Evolutionary conservation across 2,797 vertebrate species (phyloP).

Genomic region (Pelobates cultripes): DNA sequence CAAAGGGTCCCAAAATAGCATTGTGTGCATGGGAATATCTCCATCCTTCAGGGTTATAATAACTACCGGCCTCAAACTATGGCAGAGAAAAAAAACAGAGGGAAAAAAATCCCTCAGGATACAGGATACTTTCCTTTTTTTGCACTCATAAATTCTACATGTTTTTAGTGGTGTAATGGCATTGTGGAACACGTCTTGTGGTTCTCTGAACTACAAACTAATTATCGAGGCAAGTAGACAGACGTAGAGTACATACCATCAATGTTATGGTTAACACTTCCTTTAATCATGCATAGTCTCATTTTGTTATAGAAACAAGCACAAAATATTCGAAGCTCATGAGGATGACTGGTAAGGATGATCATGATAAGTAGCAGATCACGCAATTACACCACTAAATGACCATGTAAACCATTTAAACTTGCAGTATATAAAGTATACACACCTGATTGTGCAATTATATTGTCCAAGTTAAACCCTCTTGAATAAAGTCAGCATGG

Average conservation of each 20-base stretch:
- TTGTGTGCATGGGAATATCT: slow-evolving; percentile 81
- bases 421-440: slow-evolving; percentile 62
- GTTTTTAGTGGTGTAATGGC: slow-evolving; percentile 92
- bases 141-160: slow-evolving; percentile 79
- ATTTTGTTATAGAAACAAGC: slow-evolving; percentile 10
- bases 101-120: slow-evolving; percentile 79
- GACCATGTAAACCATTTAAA: slow-evolving; percentile 81
- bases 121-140: slow-evolving; percentile 61
- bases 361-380: slow-evolving; percentile 42
- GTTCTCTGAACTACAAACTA: slow-evolving; percentile 17
- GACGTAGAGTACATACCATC: slow-evolving; percentile 16
- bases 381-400: slow-evolving; percentile 89
- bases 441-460: not conserved
- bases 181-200: slow-evolving; percentile 38
- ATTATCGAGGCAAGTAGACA: slow-evolving; percentile 27
- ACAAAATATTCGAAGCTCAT: slow-evolving; percentile 21
- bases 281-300: not conserved
- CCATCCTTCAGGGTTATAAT: slow-evolving; percentile 85
- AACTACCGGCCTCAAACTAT: slow-evolving; percentile 84
- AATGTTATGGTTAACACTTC: slow-evolving; percentile 23
- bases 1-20: slow-evolving; percentile 87
- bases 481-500: not conserved
- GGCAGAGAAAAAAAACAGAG: slow-evolving; percentile 74
- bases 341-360: slow-evolving; percentile 38
- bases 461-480: not conserved